Evolutionary conservation across 2,888 invertebrate species (phyloP), one percentile per base, ranked within the genome.

Genomic region (Spisula subtruncata): DNA sequence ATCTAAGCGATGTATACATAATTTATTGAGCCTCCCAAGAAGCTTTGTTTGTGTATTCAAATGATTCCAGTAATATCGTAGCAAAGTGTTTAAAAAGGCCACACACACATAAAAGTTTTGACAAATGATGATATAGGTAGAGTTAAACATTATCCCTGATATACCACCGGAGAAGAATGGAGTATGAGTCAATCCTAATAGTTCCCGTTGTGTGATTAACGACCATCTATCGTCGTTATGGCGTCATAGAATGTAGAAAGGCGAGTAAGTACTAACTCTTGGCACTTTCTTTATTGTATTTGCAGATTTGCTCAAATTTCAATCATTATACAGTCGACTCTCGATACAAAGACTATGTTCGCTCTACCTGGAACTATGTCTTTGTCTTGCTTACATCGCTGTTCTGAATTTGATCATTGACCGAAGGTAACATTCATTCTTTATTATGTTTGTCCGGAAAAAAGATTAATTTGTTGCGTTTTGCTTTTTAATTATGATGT

Each of bases 221-320:
- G 32, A 75, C 18, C 75, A 32, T 75, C 75, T 35, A 75, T 75
- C 75, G 35, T 75, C 35, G 35, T 25, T 35, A 18, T 75, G 75
- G 75, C 75, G 32, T 75, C 75, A 16, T 12, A 32, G 35, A 75
- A 75, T 18, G 75, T 32, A 14, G 32, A 71, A 14, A 29, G 25
- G 25, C 32, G 8, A 6, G 71, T 71, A 71, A 71, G 32, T 75
- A 35, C 14, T 18, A 35, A 35, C 75, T 75, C 29, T 35, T 75
- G 75, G 29, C 75, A 75, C 75, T 75, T 75, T 75, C 32, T 75
- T 32, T 75, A 75, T 75, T 75, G 75, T 75, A 75, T 75, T 75
- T 75, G 35, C 75, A 75, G 75, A 75, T 18, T 18, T 75, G 75
- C 75, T 75, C 75, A 32, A 14, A 75, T 32, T 35, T 75, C 75